A percentile compares a stretch with the other conserved stretches of the same genome.
Conservation (phyloP, 2,113 vertebrate species). For the Phaethon lepturus region DNA sequence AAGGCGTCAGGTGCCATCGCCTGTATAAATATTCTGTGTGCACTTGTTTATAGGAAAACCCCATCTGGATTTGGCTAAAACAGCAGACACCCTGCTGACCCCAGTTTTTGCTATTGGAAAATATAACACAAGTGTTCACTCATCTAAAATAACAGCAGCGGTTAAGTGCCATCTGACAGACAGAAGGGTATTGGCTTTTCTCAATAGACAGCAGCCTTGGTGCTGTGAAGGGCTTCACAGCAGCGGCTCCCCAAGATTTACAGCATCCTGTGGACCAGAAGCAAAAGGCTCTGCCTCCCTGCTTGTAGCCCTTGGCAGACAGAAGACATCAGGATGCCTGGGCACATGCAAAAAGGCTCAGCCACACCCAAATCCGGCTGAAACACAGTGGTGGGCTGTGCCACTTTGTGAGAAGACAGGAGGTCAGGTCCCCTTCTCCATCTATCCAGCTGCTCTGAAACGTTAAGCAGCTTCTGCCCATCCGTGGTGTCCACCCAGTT, state of each 20-base stretch:
- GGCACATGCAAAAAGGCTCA: background rate
- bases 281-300: background rate
- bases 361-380: background rate
- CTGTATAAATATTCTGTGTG: conserved; percentile 96
- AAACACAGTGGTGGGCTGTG: background rate
- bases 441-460: background rate
- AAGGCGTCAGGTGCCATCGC: conserved; percentile 98
- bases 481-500: background rate
- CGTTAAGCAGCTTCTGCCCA: background rate
- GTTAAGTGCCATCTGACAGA: conserved; percentile 95
- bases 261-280: conserved; percentile 58
- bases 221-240: conserved; percentile 70
- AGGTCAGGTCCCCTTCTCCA: background rate
- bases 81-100: conserved; percentile 90
- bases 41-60: conserved; percentile 99
- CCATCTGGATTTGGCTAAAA: conserved; percentile 93
- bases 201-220: conserved; percentile 81
- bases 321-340: background rate
- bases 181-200: conserved; percentile 89
- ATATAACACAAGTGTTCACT: conserved; percentile 97
- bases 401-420: background rate
- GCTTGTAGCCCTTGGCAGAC: background rate
- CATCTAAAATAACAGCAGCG: conserved; percentile 83
- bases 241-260: conserved; percentile 71
- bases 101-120: conserved; percentile 94